Conservation (phyloP, 2,113 vertebrate species). For the Hippocampus comes region DNA sequence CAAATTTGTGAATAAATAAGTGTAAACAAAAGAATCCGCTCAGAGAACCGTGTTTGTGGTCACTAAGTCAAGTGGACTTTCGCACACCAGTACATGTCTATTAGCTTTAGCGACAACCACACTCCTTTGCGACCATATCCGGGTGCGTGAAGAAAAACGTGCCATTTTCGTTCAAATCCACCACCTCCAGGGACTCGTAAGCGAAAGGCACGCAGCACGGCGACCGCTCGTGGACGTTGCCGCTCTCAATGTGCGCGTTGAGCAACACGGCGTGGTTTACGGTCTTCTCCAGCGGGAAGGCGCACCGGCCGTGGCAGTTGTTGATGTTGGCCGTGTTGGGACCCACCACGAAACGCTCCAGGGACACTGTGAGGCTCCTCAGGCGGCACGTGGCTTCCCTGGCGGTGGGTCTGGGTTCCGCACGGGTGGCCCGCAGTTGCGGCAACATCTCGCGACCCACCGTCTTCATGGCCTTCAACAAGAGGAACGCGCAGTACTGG, state of each 20-base stretch:
- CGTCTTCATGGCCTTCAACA: slow-evolving; percentile 86
- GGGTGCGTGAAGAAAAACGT: slow-evolving; percentile 75
- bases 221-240: slow-evolving; percentile 58
- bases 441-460: slow-evolving; percentile 69
- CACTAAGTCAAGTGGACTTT: not conserved
- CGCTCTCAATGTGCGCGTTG: slow-evolving; percentile 75
- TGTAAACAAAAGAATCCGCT: not conserved
- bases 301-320: slow-evolving; percentile 86
- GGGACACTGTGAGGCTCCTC: slow-evolving; percentile 78
- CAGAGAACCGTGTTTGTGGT: too few relatives aligned
- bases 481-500: slow-evolving; percentile 80
- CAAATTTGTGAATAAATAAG: slow-evolving; percentile 20
- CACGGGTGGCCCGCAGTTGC: slow-evolving; percentile 67
- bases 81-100: not conserved
- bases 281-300: slow-evolving; percentile 70
- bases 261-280: slow-evolving; percentile 86
- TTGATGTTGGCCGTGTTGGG: slow-evolving; percentile 77
- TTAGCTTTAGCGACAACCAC: slow-evolving; percentile 78
- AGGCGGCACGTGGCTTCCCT: slow-evolving; percentile 69
- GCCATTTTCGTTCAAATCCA: slow-evolving; percentile 68
- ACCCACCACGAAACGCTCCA: slow-evolving; percentile 66
- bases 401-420: slow-evolving; percentile 62
- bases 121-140: slow-evolving; percentile 85
- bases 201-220: slow-evolving; percentile 90
- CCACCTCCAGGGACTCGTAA: slow-evolving; percentile 79